Percentiles rank a stretch among this genome's conserved stretches.
phyloP scores from a whole-genome alignment of 2,888 invertebrate species.

The Ephialtes manifestator region DNA sequence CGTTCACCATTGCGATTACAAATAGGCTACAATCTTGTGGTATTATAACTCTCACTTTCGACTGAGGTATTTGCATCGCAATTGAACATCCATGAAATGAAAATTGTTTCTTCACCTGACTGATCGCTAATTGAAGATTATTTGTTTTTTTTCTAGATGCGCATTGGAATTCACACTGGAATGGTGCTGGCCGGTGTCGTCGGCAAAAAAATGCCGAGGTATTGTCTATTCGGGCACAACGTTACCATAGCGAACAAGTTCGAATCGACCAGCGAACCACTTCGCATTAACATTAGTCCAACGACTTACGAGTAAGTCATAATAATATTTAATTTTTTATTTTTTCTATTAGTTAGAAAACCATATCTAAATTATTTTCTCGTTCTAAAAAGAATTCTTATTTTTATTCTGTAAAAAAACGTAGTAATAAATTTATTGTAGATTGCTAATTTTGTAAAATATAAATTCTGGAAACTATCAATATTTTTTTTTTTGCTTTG shows the following conservation, averaged over 20 bases:
- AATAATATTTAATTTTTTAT: not conserved
- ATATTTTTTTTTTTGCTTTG: too few relatives aligned
- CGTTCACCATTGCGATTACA: not conserved
- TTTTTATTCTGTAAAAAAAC: too few relatives aligned
- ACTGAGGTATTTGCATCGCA: not conserved
- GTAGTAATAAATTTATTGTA: too few relatives aligned
- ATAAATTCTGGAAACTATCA: too few relatives aligned
- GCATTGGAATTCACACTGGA: slow-evolving; percentile 97
- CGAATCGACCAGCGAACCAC: slow-evolving; percentile 96
- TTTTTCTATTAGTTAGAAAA: too few relatives aligned
- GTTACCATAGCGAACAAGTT: slow-evolving; percentile 98
- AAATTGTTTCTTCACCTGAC: not conserved
- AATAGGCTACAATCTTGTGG: not conserved
- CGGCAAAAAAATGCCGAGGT: slow-evolving; percentile 96
- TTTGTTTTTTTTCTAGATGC: slow-evolving; percentile 90
- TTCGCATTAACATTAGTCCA: slow-evolving; percentile 97
- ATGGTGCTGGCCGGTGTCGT: slow-evolving; percentile 97
- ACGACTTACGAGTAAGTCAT: slow-evolving; percentile 95
- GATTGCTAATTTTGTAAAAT: too few relatives aligned
- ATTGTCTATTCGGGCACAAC: slow-evolving; percentile 98
- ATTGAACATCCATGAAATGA: not conserved
- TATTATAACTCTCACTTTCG: not conserved
- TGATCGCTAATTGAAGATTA: slow-evolving; percentile 12
- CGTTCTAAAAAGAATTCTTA: too few relatives aligned
- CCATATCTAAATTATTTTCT: too few relatives aligned